These are phyloP conservation scores for Harpegnathos saltator DNA, from an alignment of 1,140 invertebrate genomes.

Conservation along the genomic window DNA sequence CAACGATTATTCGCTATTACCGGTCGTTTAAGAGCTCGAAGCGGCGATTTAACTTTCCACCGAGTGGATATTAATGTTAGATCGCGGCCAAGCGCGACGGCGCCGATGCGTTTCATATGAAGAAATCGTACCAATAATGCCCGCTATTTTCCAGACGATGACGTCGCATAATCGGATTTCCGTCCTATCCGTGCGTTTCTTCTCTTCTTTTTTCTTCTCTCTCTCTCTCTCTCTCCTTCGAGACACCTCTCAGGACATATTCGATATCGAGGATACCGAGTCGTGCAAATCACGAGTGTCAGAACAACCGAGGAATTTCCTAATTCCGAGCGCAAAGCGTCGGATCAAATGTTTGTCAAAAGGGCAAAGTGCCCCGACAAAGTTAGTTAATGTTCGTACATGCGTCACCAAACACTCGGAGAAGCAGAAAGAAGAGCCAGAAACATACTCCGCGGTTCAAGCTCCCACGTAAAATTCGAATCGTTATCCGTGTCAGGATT, in stretches of 20 bases:
- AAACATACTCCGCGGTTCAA: background rate
- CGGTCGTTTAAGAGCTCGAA: slow-evolving; percentile 7
- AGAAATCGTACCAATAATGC: slow-evolving; percentile 41
- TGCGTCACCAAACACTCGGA: background rate
- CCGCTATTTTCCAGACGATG: slow-evolving; percentile 32
- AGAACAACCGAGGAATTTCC: background rate
- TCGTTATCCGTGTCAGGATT: slow-evolving; percentile 10
- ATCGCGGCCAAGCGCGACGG: background rate
- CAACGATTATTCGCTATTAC: slow-evolving; percentile 19
- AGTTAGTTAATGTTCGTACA: background rate
- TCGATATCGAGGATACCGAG: slow-evolving; percentile 4
- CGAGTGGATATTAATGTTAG: slow-evolving; percentile 31
- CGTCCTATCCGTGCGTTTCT: background rate
- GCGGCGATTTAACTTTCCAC: slow-evolving; percentile 18
- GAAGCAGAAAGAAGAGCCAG: background rate
- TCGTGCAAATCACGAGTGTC: slow-evolving; percentile 25
- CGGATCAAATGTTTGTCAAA: too few species aligned
- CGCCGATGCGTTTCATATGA: background rate
- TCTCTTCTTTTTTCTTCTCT: background rate
- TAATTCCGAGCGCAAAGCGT: background rate
- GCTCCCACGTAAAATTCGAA: slow-evolving; percentile 9
- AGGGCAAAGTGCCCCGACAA: background rate
- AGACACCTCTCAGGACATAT: background rate
- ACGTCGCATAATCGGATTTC: slow-evolving; percentile 30
- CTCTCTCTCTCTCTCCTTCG: background rate